Evolutionary conservation across 2,797 vertebrate species (phyloP), one percentile per base, ranked within the genome.

Genomic region (Clangula hyemalis): DNA sequence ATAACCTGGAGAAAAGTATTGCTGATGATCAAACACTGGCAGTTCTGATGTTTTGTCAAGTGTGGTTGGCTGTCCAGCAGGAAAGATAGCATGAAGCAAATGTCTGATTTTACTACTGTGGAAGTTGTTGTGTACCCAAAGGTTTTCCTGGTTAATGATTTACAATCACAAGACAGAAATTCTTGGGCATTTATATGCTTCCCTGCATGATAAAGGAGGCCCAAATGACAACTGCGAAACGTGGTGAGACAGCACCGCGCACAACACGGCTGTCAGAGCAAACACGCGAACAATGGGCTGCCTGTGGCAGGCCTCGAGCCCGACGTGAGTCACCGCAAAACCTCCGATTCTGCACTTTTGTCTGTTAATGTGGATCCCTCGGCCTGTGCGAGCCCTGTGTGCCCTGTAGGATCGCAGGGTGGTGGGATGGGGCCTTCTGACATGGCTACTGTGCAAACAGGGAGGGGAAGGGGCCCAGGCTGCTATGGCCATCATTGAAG

Each of bases 351-450:
- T n/a, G 4, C 68, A 1, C 9, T 8, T 11, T 25, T 13, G 28
- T 64, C 62, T 11, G 32, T 2, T 6, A 24, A 19, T 18, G 4
- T 2, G 15, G 5, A 20, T 13, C 75, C 41, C 18, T 10, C 4
- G 9, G 21, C 14, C 30, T 1, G 5, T 0, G 3, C 12, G 2
- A 14, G 25, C 8, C 32, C 1, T 0, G 5, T 15, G 5, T 14
- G 25, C 8, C 32, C 1, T 43, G 12, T n/a, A 2, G 6, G 57
- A 30, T 34, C 3, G 30, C 1, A 22, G 25, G 6, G 18, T 5
- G 8, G 8, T 3, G 27, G 43, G 2, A 10, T 25, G 2, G 36
- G 53, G 19, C 54, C 18, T 3, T 4, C 21, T 3, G 30, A 11
- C 61, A 5, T 19, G 13, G 6, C 21, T 1, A 11, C 58, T 16